Evolutionary conservation across 2,797 vertebrate genomes (phyloP), one percentile per base, ranked within the genome.

Genomic region (Denticeps clupeoides): DNA sequence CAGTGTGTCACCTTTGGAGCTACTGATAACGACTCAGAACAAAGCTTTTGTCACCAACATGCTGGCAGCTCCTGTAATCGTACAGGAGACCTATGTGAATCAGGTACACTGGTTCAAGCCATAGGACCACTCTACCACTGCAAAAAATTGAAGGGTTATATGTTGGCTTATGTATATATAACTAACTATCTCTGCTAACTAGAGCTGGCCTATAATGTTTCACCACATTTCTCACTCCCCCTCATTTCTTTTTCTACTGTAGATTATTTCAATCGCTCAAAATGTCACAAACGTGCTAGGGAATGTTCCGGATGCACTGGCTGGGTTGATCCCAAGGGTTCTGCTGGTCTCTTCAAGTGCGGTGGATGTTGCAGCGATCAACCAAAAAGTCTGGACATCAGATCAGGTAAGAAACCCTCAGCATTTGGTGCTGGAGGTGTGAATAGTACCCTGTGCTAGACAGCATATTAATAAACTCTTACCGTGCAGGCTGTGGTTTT

Each of bases 231-330:
- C 52, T 33, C 10, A 18, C 15, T 10, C 8, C 6, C 35, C 5
- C 8, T 24, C 5, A 3, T 22, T 22, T 10, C 21, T 7, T 4
- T 3, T 9, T 18, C 10, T 12, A 45, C 8, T 26, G 18, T 23
- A 82, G 80, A 69, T 82, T 0, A 63, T 77, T 40, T 59, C 70
- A 43, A 7, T 67, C 33, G 45, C 73, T 47, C 5, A 51, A 45
- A 60, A 25, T 47, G 51, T 67, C 29, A 47, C 43, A 4, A 37
- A 33, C 10, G 44, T 73, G 37, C 10, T 78, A 12, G 1, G 26
- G 35, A 73, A 81, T 33, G 67, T 82, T 18, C 79, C 79, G 0
- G 59, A 74, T 60, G 33, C 26, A 3, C 27, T 82, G 60, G 77
- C 67, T 18, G 52, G 37, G 3, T 13, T 60, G 9, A 80, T 82